These are phyloP conservation scores for Temnothorax longispinosus DNA, from an alignment of 1,140 invertebrate genomes.

Conservation along the genomic window DNA sequence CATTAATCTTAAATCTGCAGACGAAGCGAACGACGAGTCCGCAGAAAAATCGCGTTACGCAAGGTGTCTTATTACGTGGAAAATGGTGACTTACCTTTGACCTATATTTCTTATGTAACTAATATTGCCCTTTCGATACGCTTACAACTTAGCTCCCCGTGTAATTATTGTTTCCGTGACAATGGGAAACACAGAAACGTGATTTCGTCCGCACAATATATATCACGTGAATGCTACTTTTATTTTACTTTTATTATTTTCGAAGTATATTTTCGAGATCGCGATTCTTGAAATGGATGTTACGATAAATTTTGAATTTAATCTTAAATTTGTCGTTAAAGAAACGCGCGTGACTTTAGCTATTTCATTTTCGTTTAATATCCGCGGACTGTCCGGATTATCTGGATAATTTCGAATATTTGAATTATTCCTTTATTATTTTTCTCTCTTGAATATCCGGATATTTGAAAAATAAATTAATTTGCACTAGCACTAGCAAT, in stretches of 20 bases:
- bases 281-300: background rate
- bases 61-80: slow-evolving; percentile 22
- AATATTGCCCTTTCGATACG: slow-evolving; percentile 12
- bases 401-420: too few relatives aligned
- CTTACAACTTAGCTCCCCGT: background rate
- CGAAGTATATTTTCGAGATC: background rate
- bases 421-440: too few relatives aligned
- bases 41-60: slow-evolving; percentile 9
- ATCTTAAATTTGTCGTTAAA: background rate
- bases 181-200: background rate
- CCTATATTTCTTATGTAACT: slow-evolving; percentile 35
- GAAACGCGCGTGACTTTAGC: too few relatives aligned
- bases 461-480: too few relatives aligned
- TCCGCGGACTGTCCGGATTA: background rate
- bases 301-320: background rate
- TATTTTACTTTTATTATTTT: background rate
- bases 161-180: background rate
- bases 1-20: background rate
- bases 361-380: background rate
- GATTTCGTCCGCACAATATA: background rate
- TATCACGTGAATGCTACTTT: background rate
- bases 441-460: too few relatives aligned
- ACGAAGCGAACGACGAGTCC: background rate
- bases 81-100: slow-evolving; percentile 39
- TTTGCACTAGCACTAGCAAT: too few relatives aligned